Conservation (phyloP, 2,113 vertebrate genomes). For the Chamaea fasciata region DNA sequence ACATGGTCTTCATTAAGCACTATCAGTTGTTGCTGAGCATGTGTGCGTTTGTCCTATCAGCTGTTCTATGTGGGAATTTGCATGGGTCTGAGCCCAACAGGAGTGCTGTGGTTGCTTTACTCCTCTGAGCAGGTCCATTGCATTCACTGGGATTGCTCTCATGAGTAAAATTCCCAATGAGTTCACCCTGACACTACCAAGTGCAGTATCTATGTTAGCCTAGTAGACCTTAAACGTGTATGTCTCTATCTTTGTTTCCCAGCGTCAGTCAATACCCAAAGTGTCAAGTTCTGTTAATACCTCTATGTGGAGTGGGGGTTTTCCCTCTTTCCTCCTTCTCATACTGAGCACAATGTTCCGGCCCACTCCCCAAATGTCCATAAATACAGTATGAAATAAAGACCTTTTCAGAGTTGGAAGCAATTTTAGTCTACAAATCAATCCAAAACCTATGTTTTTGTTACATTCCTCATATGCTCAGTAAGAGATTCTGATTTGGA, state of each 20-base stretch:
- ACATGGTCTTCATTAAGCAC: neutral
- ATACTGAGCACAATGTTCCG: neutral
- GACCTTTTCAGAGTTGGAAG: neutral
- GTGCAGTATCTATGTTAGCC: neutral
- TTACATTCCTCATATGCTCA: neutral
- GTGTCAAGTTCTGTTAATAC: neutral
- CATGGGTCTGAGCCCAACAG: neutral
- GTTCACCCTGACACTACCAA: neutral
- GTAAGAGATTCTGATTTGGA: neutral
- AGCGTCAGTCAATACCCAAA: neutral
- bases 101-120: neutral
- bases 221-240: neutral
- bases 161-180: neutral
- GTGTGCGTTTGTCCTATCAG: neutral
- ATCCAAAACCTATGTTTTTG: constrained; percentile 12
- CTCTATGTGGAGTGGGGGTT: accelerated
- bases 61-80: accelerated
- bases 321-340: neutral
- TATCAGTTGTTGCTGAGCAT: neutral
- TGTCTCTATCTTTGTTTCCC: neutral
- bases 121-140: neutral
- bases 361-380: neutral
- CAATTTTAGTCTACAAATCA: neutral
- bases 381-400: neutral
- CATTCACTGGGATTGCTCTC: neutral